A percentile compares a stretch with the other conserved stretches of the same genome.
These are phyloP conservation scores for Eupsilia transversa DNA, from an alignment of 2,888 invertebrate genomes.

Conservation along the genomic window DNA sequence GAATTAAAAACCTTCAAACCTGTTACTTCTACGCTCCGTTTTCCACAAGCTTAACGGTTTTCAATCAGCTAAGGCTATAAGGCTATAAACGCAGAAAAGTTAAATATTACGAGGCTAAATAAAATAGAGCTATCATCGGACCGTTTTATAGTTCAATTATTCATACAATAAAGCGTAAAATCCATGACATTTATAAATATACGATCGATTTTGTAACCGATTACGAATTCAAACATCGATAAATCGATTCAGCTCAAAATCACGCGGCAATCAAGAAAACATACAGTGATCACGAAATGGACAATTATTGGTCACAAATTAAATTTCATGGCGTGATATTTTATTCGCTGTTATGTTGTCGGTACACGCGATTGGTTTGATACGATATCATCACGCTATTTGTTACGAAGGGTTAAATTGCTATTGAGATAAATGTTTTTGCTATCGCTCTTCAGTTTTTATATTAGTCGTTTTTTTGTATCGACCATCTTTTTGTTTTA, in stretches of 20 bases:
- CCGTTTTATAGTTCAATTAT: slow-evolving; percentile 73
- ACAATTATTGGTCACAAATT: slow-evolving; percentile 74
- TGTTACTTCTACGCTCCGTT: slow-evolving; percentile 35
- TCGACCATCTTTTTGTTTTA: slow-evolving; percentile 10
- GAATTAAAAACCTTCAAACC: neutral
- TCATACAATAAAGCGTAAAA: slow-evolving; percentile 76
- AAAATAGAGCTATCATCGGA: slow-evolving; percentile 66
- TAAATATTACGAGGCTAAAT: slow-evolving; percentile 58
- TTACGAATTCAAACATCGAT: slow-evolving; percentile 76
- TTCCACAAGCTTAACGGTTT: slow-evolving; percentile 48
- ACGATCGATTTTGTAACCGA: slow-evolving; percentile 79
- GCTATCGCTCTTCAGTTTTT: slow-evolving; percentile 58
- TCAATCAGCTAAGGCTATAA: slow-evolving; percentile 24
- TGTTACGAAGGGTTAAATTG: slow-evolving; percentile 75
- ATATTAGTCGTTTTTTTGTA: neutral
- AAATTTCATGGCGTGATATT: slow-evolving; percentile 75
- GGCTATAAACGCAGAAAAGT: slow-evolving; percentile 30
- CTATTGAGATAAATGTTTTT: slow-evolving; percentile 75
- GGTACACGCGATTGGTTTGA: slow-evolving; percentile 78
- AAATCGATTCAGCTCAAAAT: slow-evolving; percentile 73
- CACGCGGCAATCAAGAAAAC: slow-evolving; percentile 75
- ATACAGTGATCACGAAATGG: slow-evolving; percentile 74
- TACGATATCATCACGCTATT: slow-evolving; percentile 75
- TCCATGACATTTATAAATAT: slow-evolving; percentile 84
- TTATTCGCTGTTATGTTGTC: slow-evolving; percentile 74